A percentile compares a stretch with the other conserved stretches of the same genome.
Conservation (phyloP, 2,113 vertebrate species). For the Muscicapa adusta region DNA sequence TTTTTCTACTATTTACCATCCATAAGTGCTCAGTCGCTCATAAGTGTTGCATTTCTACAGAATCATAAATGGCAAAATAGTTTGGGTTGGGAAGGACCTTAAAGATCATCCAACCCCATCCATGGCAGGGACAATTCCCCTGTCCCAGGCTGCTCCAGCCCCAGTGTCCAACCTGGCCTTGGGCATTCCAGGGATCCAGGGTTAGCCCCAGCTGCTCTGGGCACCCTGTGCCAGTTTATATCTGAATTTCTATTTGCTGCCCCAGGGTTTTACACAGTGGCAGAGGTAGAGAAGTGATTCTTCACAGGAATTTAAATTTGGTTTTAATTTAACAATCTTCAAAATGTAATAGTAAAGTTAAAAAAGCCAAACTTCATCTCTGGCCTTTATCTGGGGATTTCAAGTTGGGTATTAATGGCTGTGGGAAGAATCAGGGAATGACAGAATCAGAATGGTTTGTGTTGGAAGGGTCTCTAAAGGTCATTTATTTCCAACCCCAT, state of each 20-base stretch:
- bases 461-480: neutral
- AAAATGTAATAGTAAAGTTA: neutral
- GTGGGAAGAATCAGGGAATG: neutral
- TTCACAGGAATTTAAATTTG: neutral
- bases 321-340: neutral
- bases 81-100: neutral
- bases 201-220: neutral
- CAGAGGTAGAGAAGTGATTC: neutral
- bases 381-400: neutral
- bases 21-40: no score
- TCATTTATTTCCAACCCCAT: neutral
- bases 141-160: neutral
- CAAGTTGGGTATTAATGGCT: neutral
- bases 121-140: neutral
- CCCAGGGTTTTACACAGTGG: neutral
- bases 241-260: neutral
- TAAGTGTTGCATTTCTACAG: no score
- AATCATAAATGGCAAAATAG: no score
- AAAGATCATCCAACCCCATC: neutral
- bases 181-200: neutral
- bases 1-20: no score
- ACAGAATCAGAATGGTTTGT: neutral
- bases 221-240: neutral
- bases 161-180: neutral
- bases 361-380: neutral